These are phyloP conservation scores for Maconellicoccus hirsutus DNA, from an alignment of 1,140 invertebrate species.

Conservation along the genomic window DNA sequence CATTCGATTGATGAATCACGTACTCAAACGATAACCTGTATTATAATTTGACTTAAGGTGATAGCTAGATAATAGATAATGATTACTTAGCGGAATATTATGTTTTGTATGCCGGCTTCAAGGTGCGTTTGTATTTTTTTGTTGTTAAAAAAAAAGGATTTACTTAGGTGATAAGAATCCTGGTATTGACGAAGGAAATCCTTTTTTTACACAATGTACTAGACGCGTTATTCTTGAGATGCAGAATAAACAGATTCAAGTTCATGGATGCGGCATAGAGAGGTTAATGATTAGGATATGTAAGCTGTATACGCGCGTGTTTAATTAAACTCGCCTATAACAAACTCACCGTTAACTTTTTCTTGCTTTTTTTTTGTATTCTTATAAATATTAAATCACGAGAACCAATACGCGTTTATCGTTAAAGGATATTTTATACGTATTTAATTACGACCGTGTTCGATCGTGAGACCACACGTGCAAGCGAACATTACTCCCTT, in stretches of 20 bases:
- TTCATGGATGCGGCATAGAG: background rate
- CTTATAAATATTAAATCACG: conserved; percentile 19
- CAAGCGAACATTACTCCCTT: conserved; percentile 13
- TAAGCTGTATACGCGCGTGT: background rate
- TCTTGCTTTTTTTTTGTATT: background rate
- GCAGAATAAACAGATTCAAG: too few relatives aligned
- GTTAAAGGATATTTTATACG: conserved; percentile 20
- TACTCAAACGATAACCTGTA: background rate
- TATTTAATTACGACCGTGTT: conserved; percentile 20
- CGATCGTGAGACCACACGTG: conserved; percentile 20
- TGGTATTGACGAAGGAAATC: background rate
- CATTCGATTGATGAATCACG: background rate
- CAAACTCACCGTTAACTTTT: background rate
- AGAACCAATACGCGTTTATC: conserved; percentile 16
- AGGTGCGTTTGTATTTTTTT: too few relatives aligned
- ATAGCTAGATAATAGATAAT: background rate
- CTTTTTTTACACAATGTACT: background rate
- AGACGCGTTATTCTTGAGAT: too few relatives aligned
- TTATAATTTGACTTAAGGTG: background rate
- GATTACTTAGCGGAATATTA: background rate
- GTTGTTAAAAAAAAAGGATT: background rate
- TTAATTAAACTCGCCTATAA: background rate
- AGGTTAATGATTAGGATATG: background rate
- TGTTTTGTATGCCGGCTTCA: too few relatives aligned
- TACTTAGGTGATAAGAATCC: background rate